Evolutionary conservation across 1,140 invertebrate genomes (phyloP), one percentile per base, ranked within the genome.

Genomic region (Coboldia fuscipes): DNA sequence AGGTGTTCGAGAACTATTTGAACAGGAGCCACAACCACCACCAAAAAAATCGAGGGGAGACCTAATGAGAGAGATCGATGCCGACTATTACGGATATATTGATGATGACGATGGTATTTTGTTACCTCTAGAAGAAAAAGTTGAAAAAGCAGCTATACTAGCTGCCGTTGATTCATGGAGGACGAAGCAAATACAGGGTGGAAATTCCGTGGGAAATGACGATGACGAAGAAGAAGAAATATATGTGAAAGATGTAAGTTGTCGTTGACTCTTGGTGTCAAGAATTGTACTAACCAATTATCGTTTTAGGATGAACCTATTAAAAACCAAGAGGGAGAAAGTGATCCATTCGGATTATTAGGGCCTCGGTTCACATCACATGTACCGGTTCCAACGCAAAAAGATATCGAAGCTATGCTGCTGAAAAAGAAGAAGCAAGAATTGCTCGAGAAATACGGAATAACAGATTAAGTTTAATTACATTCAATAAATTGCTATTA

Each of bases 31-130:
- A 15, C 83, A 84, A 6, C 70, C 76, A 15, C 75, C 81, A 1
- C 78, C 82, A 1, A 64, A 85, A 29, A 92, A 93, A 58, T 93
- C 88, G 0, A 68, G 92, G 34, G 88, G 84, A 1, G 94, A 98
- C 57, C 60, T 99, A 21, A 97, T 97, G 90, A 82, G 89, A 48
- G 80, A 97, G 46, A 88, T 97, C 15, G 90, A 97, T 62, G 89
- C 90, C 1, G 86, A 94, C 58, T 99, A 98, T 59, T 99, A 98
- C 63, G 94, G 94, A 1, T 98, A 97, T 52, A 61, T 89, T 46
- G 93, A 98, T 58, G 92, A 97, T 48, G 96, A 99, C 49, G 94
- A 99, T 60, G 92, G 92, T 0, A 70, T 96, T 28, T 60, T 99
- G 13, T 60, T 88, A 38, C 90, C 89, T 0, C 48, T 94, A 2